A percentile compares a stretch with the other conserved stretches of the same genome.
These are phyloP conservation scores for Mergus octosetaceus DNA, from an alignment of 2,797 vertebrate species.

Conservation along the genomic window DNA sequence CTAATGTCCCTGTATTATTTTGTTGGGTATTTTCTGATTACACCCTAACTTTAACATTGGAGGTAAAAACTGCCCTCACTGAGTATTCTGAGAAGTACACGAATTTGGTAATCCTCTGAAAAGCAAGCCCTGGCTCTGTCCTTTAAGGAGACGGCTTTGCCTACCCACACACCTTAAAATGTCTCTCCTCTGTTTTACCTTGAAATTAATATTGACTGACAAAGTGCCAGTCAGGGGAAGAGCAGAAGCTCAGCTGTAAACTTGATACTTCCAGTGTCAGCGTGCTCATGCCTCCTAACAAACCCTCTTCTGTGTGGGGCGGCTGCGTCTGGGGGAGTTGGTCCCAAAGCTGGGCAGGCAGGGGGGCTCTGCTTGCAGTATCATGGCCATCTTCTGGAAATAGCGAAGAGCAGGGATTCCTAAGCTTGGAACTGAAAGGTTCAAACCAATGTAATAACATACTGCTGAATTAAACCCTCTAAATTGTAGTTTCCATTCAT, in stretches of 20 bases:
- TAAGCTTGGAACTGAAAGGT: fast-evolving
- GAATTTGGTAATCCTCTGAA: not conserved
- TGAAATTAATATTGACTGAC: not conserved
- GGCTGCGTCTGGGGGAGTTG: fast-evolving
- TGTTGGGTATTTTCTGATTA: not conserved
- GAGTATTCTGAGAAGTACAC: not conserved
- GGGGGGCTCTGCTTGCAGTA: not conserved
- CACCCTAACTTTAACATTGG: fast-evolving
- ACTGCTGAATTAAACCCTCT: not conserved
- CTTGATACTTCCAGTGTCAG: not conserved
- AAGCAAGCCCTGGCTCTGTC: not conserved
- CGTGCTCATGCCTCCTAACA: not conserved
- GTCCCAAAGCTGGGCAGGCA: not conserved
- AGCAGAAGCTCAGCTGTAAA: not conserved
- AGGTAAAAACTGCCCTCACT: not conserved
- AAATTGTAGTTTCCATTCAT: not conserved
- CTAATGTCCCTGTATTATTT: not conserved
- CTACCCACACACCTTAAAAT: not conserved
- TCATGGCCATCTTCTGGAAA: not conserved
- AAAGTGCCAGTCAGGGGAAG: not conserved
- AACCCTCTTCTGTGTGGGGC: not conserved
- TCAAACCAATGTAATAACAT: not conserved
- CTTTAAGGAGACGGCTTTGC: not conserved
- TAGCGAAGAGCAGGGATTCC: fast-evolving
- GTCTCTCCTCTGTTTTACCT: not conserved